These are phyloP conservation scores for Platerodrilus igneus DNA, from an alignment of 2,888 invertebrate genomes.

Conservation along the genomic window DNA sequence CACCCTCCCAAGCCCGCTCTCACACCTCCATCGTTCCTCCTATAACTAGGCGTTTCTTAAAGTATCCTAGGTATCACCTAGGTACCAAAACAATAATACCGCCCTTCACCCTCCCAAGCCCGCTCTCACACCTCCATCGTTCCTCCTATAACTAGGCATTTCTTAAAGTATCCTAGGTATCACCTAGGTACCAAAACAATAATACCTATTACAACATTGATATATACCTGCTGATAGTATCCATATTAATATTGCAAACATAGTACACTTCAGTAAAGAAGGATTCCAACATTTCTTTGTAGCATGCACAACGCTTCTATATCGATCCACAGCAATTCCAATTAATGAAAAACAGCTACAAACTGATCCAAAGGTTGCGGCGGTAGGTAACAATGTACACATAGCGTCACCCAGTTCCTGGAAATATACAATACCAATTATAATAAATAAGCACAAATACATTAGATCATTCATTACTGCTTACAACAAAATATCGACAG, in stretches of 20 bases:
- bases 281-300: constrained; percentile 51
- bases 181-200: too few species aligned
- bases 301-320: constrained; percentile 49
- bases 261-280: constrained; percentile 37
- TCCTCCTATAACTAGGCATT: too few species aligned
- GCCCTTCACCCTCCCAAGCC: too few species aligned
- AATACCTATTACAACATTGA: neutral
- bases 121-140: too few species aligned
- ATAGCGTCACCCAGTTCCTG: constrained; percentile 49
- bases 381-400: constrained; percentile 52
- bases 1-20: too few species aligned
- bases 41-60: too few species aligned
- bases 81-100: too few species aligned
- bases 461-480: constrained; percentile 3
- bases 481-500: too few species aligned
- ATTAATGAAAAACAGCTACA: constrained; percentile 53
- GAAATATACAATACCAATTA: constrained; percentile 23
- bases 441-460: constrained; percentile 9
- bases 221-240: constrained; percentile 41
- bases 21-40: too few species aligned
- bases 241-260: constrained; percentile 44
- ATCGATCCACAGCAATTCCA: constrained; percentile 55
- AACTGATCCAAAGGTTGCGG: constrained; percentile 50
- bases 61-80: too few species aligned
- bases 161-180: too few species aligned